Evolutionary conservation across 2,888 invertebrate species (phyloP), one percentile per base, ranked within the genome.

Genomic region (Neoitamus cyanurus): DNA sequence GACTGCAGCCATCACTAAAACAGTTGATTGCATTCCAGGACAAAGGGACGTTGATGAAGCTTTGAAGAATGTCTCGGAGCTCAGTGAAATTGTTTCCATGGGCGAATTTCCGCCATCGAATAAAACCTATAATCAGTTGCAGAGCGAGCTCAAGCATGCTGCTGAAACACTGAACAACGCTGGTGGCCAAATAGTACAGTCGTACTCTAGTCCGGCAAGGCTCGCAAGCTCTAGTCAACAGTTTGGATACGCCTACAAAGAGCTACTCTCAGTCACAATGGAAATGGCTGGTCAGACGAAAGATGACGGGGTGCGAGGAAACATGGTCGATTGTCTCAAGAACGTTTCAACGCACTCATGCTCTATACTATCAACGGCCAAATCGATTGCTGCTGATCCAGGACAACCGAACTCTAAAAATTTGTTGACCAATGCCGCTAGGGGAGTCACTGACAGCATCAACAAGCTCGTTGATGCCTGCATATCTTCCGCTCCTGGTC

Each of bases 31-130:
- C 86, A 93, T 99, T 69, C 98, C 99, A 0, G 98, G 98, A 0
- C 98, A 98, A 90, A 94, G 95, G 83, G 98, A 98, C 89, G 95
- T 99, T n/a, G 98, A 99, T 89, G 94, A 95, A 25, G 97, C 97
- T 0, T 94, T 98, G 87, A 94, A 95, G 86, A 95, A 94, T 88
- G 97, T 98, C 87, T 95, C 94, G 85, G 95, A 96, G 88, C 94
- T 95, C 69, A 93, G 95, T 77, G 94, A 96, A 88, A 94, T 95
- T 11, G 92, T 97, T 25, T 94, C 94, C 87, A 93, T 93, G 90
- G 94, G 94, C 58, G 94, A 95, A 89, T 96, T 96, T 91, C 97
- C 97, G 3, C 93, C 93, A 0, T 94, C 95, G 0, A 93, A 93
- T 88, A 95, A 94, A 88, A 94, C 93, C 70, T 97, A 96, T 87